Evolutionary conservation across 2,888 invertebrate genomes (phyloP).

Genomic region (Leptinotarsa tumamoca): DNA sequence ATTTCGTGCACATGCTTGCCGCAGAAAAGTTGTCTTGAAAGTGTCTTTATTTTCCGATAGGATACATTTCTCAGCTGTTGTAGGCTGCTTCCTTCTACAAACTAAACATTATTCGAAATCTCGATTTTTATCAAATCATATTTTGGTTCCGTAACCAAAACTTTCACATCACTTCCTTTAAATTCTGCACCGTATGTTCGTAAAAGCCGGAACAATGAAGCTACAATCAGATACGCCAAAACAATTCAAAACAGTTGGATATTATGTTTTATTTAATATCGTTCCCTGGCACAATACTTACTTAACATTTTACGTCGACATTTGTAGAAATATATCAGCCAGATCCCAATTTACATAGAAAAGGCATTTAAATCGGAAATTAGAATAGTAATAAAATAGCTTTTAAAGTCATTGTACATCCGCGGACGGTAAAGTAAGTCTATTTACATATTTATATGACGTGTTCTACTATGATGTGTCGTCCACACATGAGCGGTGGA

Average conservation of each 20-base stretch:
- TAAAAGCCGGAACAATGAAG: constrained; percentile 27
- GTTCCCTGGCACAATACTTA: constrained; percentile 54
- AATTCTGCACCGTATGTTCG: not conserved
- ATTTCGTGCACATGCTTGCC: too few species aligned
- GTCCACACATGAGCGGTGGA: constrained; percentile 62
- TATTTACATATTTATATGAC: constrained; percentile 64
- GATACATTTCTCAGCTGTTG: too few species aligned
- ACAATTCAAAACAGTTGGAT: constrained; percentile 24
- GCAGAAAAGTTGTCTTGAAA: too few species aligned
- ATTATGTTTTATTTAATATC: constrained; percentile 32
- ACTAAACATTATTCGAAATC: not conserved
- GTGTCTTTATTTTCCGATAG: too few species aligned
- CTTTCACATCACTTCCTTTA: not conserved
- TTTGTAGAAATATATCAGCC: constrained; percentile 61
- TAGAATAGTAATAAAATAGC: constrained; percentile 65
- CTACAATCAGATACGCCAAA: constrained; percentile 32
- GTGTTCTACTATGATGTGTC: constrained; percentile 60
- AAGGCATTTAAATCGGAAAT: constrained; percentile 65
- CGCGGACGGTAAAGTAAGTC: constrained; percentile 58
- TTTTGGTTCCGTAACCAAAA: not conserved
- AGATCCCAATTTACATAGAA: constrained; percentile 64
- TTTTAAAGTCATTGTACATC: constrained; percentile 63
- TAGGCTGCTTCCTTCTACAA: too few species aligned
- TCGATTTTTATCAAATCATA: not conserved
- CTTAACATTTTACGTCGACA: constrained; percentile 61